Evolutionary conservation across 2,113 vertebrate genomes (phyloP), one percentile per base, ranked within the genome.

Genomic region (Indri indri): DNA sequence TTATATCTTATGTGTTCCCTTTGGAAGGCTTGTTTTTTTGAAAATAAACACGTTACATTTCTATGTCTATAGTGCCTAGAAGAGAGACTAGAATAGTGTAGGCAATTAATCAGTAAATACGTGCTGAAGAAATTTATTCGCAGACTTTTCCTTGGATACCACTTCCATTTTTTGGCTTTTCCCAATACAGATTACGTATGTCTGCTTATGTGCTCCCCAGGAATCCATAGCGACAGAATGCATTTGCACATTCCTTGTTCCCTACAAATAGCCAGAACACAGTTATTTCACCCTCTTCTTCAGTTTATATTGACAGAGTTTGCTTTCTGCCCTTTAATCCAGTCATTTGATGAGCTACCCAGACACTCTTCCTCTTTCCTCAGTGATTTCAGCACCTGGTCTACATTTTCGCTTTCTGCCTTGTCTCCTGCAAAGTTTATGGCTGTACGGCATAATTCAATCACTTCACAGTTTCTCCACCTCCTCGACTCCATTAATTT

Each of bases 371-470:
- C 30, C 16, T 81, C 42, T 91, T 94, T 57, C 23, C 63, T 86
- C 37, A 68, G 71, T 88, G 61, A 86, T 65, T 89, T 95, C 25
- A 42, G 42, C 50, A 92, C 65, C 68, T 90, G 30, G 20, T 80
- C 83, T 86, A 20, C 25, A 90, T 96, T 88, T 88, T 90, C 59
- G 80, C 22, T 89, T 59, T 94, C 74, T 82, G n/a, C 32, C 37
- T 95, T 87, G 27, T 79, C 47, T 80, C 54, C 54, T 88, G 47
- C 30, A 73, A 73, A 80, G 20, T 76, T 45, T 79, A 37, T 42
- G 65, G n/a, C 63, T 83, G 30, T 54, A 37, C 47, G 32, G 20
- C 20, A 76, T 83, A 93, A 91, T 65, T 79, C 63, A 96, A 83
- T 95, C 23, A 47, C 37, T 54, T 93, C n/a, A 88, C n/a, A 83